Evolutionary conservation across 2,888 invertebrate species (phyloP).

Genomic region (Cerastis leucographa): DNA sequence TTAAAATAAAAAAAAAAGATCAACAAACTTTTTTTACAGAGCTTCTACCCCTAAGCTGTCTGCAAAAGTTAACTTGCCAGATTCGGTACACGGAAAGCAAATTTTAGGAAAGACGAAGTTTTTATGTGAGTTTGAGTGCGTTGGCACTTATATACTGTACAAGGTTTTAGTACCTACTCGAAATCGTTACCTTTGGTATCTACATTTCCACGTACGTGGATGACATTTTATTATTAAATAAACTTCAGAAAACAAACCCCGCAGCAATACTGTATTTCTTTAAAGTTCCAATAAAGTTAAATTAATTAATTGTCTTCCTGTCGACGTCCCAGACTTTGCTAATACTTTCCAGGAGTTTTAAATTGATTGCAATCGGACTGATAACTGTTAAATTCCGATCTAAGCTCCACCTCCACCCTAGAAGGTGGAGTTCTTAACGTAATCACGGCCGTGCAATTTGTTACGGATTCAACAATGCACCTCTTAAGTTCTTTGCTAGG

Average conservation of each 20-base stretch:
- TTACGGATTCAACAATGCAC: conserved; percentile 90
- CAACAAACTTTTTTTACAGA: conserved; percentile 63
- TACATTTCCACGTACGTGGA: not conserved
- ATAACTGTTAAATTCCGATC: conserved; percentile 83
- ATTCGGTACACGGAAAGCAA: conserved; percentile 54
- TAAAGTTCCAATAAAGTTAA: conserved; percentile 53
- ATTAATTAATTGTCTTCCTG: conserved; percentile 60
- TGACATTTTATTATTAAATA: not conserved
- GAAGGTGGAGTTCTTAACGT: conserved; percentile 81
- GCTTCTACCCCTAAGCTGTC: conserved; percentile 45
- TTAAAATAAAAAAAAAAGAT: conserved; percentile 73
- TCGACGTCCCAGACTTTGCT: conserved; percentile 47
- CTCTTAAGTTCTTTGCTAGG: conserved; percentile 86
- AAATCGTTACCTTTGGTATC: not conserved
- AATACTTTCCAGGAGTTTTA: conserved; percentile 70
- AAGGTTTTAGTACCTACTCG: conserved; percentile 7
- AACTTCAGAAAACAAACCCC: not conserved
- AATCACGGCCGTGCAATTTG: conserved; percentile 89
- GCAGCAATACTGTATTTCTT: not conserved
- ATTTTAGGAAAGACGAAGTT: conserved; percentile 48
- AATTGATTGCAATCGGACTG: conserved; percentile 74
- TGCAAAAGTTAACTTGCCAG: conserved; percentile 55
- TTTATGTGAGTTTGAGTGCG: conserved; percentile 37
- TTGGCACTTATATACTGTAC: not conserved
- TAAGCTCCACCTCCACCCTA: conserved; percentile 78